A percentile compares a stretch with the other conserved stretches of the same genome.
These are phyloP conservation scores for Chloroceryle amazona DNA, from an alignment of 2,797 vertebrate species.

Conservation along the genomic window DNA sequence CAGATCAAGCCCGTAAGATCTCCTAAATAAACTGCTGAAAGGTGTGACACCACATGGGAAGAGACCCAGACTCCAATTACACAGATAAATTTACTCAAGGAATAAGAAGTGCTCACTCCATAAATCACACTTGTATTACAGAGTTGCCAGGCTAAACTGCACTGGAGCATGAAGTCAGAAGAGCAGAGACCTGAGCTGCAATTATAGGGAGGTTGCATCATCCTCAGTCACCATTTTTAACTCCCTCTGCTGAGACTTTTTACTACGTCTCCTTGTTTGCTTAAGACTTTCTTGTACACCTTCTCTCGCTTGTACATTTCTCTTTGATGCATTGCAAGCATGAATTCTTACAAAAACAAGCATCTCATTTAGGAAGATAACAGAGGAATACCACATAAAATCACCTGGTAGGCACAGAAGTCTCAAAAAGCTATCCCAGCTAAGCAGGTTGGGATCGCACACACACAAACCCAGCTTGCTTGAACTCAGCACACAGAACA, in stretches of 20 bases:
- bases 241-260: not conserved
- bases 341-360: not conserved
- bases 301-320: not conserved
- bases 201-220: not conserved
- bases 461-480: not conserved
- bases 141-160: not conserved
- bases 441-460: not conserved
- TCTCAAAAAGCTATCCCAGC: not conserved
- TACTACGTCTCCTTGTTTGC: not conserved
- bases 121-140: not conserved
- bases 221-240: not conserved
- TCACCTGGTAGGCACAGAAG: not conserved
- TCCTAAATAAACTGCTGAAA: not conserved
- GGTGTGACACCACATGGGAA: not conserved
- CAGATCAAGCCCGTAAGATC: not conserved
- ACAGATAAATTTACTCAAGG: not conserved
- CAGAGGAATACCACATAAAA: not conserved
- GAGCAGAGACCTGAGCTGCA: rapidly evolving
- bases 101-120: not conserved
- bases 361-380: not conserved
- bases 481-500: not conserved
- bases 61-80: not conserved
- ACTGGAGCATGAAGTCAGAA: not conserved
- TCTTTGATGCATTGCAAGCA: not conserved
- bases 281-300: not conserved